Conservation (phyloP, 2,888 invertebrate species). For the Molorchus minor region DNA sequence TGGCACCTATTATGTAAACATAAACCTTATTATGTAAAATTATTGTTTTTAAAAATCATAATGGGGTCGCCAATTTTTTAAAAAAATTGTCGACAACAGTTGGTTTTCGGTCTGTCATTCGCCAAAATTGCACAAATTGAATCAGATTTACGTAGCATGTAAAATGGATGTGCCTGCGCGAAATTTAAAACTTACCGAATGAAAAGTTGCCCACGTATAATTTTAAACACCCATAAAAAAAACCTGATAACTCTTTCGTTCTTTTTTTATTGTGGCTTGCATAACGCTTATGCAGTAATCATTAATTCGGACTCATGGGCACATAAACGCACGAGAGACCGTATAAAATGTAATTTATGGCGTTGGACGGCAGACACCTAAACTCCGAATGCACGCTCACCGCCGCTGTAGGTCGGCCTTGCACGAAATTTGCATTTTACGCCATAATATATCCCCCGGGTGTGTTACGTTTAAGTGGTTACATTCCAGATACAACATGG, state of each 20-base stretch:
- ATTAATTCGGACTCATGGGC: conserved; percentile 10
- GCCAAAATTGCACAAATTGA: no score
- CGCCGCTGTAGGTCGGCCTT: conserved; percentile 4
- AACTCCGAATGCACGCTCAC: no score
- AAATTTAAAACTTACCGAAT: no score
- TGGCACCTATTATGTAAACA: no score
- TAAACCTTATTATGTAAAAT: no score
- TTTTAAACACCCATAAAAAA: not conserved
- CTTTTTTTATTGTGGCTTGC: conserved; percentile 3
- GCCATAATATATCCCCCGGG: not conserved
- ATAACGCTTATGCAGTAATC: conserved; percentile 5
- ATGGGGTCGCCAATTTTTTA: no score
- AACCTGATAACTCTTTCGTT: conserved; percentile 13
- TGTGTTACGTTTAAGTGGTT: not conserved
- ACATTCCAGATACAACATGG: not conserved
- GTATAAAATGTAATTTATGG: conserved; percentile 17
- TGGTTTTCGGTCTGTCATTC: no score
- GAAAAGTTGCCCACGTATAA: conserved; percentile 1
- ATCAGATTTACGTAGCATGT: no score
- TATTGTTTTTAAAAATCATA: no score
- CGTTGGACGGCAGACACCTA: conserved; percentile 1
- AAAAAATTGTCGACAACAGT: no score
- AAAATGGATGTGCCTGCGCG: no score
- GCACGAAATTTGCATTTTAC: conserved; percentile 1
- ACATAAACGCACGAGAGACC: conserved; percentile 3